Evolutionary conservation across 2,113 vertebrate species (phyloP).

Genomic region (Paraplagusia blochii): DNA sequence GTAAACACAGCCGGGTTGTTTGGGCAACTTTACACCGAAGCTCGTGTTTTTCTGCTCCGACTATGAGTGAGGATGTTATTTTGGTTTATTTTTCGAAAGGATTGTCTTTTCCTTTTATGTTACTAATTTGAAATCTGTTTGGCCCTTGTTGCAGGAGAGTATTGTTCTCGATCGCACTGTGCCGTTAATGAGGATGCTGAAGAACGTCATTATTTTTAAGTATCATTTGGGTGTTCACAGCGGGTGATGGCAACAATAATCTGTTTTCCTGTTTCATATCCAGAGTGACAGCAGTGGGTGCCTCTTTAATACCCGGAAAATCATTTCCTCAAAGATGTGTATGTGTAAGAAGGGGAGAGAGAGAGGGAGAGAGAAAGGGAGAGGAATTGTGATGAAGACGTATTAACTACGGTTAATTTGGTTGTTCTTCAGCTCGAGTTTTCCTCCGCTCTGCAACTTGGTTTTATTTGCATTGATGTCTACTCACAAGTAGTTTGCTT

Average conservation of each 20-base stretch:
- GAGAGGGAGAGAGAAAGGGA: slow-evolving; percentile 31
- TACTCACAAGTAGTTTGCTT: slow-evolving; percentile 79
- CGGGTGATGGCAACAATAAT: slow-evolving; percentile 80
- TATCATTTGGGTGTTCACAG: slow-evolving; percentile 81
- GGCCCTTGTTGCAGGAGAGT: slow-evolving; percentile 68
- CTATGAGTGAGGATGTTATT: slow-evolving; percentile 42
- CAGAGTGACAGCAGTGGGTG: slow-evolving; percentile 78
- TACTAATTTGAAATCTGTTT: slow-evolving; percentile 78
- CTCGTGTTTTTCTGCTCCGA: slow-evolving; percentile 26
- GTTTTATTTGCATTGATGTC: slow-evolving; percentile 81
- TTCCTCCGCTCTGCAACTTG: slow-evolving; percentile 74
- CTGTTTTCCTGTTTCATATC: slow-evolving; percentile 80
- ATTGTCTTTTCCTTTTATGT: slow-evolving; percentile 73
- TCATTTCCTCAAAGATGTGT: slow-evolving; percentile 73
- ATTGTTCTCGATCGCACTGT: slow-evolving; percentile 74
- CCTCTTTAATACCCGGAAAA: slow-evolving; percentile 76
- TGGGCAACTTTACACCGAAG: slow-evolving; percentile 46
- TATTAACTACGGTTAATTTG: slow-evolving; percentile 81
- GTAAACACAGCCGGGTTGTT: slow-evolving; percentile 33
- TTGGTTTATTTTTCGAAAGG: slow-evolving; percentile 33
- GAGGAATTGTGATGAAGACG: slow-evolving; percentile 73
- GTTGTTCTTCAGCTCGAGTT: slow-evolving; percentile 80
- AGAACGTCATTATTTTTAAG: slow-evolving; percentile 85
- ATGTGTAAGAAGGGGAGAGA: slow-evolving; percentile 37
- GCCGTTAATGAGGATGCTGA: slow-evolving; percentile 79